phyloP scores from a whole-genome alignment of 2,113 vertebrate species.

The Colinus virginianus region DNA sequence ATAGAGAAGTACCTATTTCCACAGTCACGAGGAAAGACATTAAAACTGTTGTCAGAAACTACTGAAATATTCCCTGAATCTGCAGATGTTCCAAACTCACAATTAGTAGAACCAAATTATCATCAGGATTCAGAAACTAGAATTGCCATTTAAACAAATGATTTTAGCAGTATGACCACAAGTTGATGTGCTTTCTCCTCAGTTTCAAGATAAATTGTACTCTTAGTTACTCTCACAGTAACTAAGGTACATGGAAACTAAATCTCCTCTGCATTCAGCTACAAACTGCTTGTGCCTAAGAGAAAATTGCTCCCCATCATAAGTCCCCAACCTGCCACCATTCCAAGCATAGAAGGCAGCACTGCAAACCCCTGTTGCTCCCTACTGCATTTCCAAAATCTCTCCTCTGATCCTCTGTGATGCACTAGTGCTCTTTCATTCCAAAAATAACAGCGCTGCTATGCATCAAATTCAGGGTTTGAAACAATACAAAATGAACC shows the following conservation, averaged over 20 bases:
- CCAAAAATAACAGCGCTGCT: constrained; percentile 28
- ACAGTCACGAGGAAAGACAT: not conserved
- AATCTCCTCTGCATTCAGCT: not conserved
- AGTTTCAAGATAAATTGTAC: constrained; percentile 12
- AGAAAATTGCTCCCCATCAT: not conserved
- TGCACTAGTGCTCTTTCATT: not conserved
- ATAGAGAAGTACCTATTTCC: not conserved
- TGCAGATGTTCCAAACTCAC: not conserved
- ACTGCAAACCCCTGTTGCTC: not conserved
- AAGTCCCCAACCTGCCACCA: not conserved
- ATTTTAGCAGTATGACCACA: not conserved
- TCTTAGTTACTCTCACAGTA: not conserved
- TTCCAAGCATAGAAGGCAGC: not conserved
- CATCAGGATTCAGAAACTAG: not conserved
- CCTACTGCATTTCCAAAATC: not conserved
- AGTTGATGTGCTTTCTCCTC: not conserved
- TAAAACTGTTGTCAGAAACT: not conserved
- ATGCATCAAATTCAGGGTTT: constrained; percentile 26
- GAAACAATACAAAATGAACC: constrained; percentile 33
- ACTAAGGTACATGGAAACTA: not conserved
- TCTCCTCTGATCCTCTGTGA: constrained; percentile 9
- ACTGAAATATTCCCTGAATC: not conserved
- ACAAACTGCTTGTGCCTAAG: not conserved
- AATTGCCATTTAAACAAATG: not conserved
- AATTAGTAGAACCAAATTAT: not conserved